A percentile compares a stretch with the other conserved stretches of the same genome.
phyloP scores from a whole-genome alignment of 2,797 vertebrate genomes.

The Chrysolophus pictus region DNA sequence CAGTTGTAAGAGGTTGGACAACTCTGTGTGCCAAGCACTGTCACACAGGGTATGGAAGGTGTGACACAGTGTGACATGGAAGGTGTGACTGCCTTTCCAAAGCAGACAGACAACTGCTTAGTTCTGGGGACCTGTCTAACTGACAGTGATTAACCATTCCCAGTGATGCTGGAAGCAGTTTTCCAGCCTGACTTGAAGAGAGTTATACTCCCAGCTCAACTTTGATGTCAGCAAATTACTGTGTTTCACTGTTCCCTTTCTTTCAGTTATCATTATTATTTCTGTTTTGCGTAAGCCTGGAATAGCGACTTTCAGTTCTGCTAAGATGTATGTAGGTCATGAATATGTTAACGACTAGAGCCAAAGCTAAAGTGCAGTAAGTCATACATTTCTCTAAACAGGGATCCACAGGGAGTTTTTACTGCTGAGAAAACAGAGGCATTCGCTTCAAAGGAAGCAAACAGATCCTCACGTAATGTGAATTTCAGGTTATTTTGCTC shows the following conservation, averaged over 20 bases:
- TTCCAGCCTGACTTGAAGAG: not conserved
- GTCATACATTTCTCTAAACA: not conserved
- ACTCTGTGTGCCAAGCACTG: not conserved
- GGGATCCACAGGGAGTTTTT: not conserved
- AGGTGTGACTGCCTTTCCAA: too few species aligned
- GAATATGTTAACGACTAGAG: not conserved
- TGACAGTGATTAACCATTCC: accelerated
- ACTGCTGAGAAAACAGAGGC: not conserved
- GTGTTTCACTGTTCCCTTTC: not conserved
- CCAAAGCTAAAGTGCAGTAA: not conserved
- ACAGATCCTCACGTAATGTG: not conserved
- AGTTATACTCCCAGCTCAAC: not conserved
- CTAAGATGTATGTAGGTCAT: not conserved
- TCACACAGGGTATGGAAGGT: accelerated
- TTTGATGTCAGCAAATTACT: not conserved
- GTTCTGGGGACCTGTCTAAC: not conserved
- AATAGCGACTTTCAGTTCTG: not conserved
- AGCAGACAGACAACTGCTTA: too few species aligned
- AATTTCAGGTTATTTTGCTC: not conserved
- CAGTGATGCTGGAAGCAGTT: accelerated
- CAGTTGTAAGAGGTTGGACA: not conserved
- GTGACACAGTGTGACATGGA: too few species aligned
- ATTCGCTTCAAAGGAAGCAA: not conserved
- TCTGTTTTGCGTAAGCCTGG: not conserved
- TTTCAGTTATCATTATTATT: not conserved